Percentiles rank a stretch among this genome's conserved stretches.
Conservation (phyloP, 2,113 vertebrate genomes). For the Glareola pratincola region DNA sequence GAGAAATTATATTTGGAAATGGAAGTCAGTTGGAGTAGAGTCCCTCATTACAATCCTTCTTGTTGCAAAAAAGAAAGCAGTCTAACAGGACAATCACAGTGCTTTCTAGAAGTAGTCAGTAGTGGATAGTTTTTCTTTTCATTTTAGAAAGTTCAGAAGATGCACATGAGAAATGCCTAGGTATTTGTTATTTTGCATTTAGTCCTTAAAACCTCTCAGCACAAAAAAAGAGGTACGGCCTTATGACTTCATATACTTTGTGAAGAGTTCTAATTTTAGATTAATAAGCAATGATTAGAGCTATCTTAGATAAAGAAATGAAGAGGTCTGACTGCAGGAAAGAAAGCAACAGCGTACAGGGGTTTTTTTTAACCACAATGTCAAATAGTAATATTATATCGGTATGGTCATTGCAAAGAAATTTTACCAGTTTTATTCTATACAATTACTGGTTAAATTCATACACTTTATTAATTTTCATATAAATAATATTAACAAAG, state of each 20-base stretch:
- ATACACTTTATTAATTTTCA: slow-evolving; percentile 36
- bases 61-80: not conserved
- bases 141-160: not conserved
- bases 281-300: not conserved
- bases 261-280: not conserved
- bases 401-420: not conserved
- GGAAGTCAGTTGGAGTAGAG: not conserved
- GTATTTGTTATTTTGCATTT: not conserved
- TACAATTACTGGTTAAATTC: slow-evolving; percentile 11
- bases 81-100: not conserved
- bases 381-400: not conserved
- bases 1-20: slow-evolving; percentile 30
- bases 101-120: not conserved
- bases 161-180: not conserved
- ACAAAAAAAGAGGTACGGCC: not conserved
- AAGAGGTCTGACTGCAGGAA: not conserved
- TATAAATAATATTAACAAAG: slow-evolving; percentile 26
- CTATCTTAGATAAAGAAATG: not conserved
- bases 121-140: not conserved
- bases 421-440: slow-evolving; percentile 11
- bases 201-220: not conserved
- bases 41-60: not conserved
- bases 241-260: not conserved
- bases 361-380: not conserved
- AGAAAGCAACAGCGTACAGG: not conserved